Evolutionary conservation across 2,888 invertebrate species (phyloP).

Genomic region (Eretmocerus hayati): DNA sequence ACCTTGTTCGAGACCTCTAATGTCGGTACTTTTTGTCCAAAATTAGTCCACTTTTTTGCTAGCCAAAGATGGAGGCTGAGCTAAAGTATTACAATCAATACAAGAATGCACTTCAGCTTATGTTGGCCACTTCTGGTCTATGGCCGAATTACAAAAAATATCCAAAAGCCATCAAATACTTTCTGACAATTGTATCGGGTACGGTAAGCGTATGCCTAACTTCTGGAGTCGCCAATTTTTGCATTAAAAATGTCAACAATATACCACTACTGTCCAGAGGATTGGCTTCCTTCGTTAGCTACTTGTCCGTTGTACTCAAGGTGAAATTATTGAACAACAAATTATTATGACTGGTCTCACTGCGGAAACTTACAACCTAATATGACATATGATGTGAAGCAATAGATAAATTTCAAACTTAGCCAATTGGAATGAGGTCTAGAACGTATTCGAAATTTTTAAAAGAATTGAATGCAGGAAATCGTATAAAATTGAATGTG

Average conservation of each 20-base stretch:
- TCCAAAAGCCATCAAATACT: background rate
- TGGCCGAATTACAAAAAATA: slow-evolving; percentile 8
- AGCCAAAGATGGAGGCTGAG: slow-evolving; percentile 8
- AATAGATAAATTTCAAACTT: no score
- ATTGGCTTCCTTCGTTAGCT: slow-evolving; percentile 17
- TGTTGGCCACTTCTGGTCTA: slow-evolving; percentile 4
- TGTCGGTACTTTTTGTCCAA: no score
- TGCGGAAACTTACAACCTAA: no score
- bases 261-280: slow-evolving; percentile 4
- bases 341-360: no score
- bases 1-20: no score
- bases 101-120: background rate
- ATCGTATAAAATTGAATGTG: no score
- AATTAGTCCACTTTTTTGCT: background rate
- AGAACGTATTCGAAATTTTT: no score
- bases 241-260: slow-evolving; percentile 5
- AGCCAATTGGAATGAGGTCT: no score
- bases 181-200: background rate
- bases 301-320: slow-evolving; percentile 11
- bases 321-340: no score
- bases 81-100: slow-evolving; percentile 9
- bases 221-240: slow-evolving; percentile 4
- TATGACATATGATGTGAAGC: no score
- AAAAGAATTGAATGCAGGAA: no score
- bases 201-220: background rate